These are phyloP conservation scores for Falco columbarius DNA, from an alignment of 2,797 vertebrate genomes.

Conservation along the genomic window DNA sequence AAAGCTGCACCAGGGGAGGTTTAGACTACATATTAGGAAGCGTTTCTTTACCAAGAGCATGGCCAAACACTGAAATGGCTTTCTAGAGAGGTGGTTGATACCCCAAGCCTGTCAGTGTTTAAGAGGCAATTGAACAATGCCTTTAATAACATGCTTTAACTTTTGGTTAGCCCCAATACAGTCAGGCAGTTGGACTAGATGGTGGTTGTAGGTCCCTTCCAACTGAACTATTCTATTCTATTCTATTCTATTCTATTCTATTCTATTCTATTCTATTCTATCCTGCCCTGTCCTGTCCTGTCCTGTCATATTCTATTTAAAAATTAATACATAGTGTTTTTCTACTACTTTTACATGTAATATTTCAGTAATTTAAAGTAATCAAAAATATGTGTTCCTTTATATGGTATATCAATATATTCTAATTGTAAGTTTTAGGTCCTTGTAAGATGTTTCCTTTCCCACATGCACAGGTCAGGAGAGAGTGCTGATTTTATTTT, in stretches of 20 bases:
- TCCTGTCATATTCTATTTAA: no score
- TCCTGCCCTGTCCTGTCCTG: no score
- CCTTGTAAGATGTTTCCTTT: not conserved
- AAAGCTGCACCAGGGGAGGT: not conserved
- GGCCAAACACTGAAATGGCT: not conserved
- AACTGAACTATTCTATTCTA: not conserved
- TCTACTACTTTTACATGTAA: not conserved
- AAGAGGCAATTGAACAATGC: not conserved
- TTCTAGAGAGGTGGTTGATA: not conserved
- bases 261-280: no score
- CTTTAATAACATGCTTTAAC: not conserved
- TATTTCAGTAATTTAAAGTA: not conserved
- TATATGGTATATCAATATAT: not conserved
- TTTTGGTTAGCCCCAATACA: not conserved
- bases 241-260: not conserved
- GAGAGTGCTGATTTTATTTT: not conserved
- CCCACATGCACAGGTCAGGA: not conserved
- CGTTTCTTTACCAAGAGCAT: not conserved
- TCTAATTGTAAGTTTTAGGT: not conserved
- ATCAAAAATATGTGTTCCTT: not conserved
- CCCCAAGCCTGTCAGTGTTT: not conserved
- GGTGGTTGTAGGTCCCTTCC: not conserved
- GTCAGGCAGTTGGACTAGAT: not conserved
- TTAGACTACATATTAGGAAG: not conserved
- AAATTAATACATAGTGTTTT: not conserved